Evolutionary conservation across 2,888 invertebrate species (phyloP).

Genomic region (Ornithoptera priamus): DNA sequence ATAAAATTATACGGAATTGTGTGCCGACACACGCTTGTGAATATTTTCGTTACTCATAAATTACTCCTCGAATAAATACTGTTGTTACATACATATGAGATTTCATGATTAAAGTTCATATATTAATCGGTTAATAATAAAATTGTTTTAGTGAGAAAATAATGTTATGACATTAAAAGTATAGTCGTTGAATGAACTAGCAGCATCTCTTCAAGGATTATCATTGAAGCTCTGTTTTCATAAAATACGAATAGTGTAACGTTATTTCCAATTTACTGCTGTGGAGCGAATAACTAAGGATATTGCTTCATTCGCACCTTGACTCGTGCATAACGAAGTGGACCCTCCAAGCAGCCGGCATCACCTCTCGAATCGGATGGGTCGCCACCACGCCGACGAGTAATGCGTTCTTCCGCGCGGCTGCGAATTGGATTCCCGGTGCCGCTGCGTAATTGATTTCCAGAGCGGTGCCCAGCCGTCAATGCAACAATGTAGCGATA

Average conservation of each 20-base stretch:
- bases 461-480: slow-evolving; percentile 44
- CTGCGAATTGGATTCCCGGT: slow-evolving; percentile 60
- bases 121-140: too few relatives aligned
- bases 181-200: too few relatives aligned
- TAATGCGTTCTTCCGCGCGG: slow-evolving; percentile 47
- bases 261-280: background rate
- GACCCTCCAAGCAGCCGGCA: slow-evolving; percentile 3
- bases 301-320: slow-evolving; percentile 1
- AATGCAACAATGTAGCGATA: slow-evolving; percentile 68
- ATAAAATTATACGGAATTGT: slow-evolving; percentile 18
- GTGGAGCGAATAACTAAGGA: background rate
- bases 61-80: too few relatives aligned
- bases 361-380: slow-evolving; percentile 9
- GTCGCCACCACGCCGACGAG: slow-evolving; percentile 9
- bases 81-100: too few relatives aligned
- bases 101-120: too few relatives aligned
- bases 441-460: slow-evolving; percentile 66
- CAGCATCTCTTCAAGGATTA: background rate
- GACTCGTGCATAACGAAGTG: background rate
- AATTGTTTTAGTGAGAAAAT: too few relatives aligned
- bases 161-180: too few relatives aligned
- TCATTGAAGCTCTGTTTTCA: background rate
- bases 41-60: background rate
- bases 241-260: background rate
- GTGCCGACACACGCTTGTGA: slow-evolving; percentile 10